Percentiles rank a stretch among this genome's conserved stretches.
These are phyloP conservation scores for Enteromius unitaeniatus DNA, from an alignment of 2,797 vertebrate species.

Conservation along the genomic window DNA sequence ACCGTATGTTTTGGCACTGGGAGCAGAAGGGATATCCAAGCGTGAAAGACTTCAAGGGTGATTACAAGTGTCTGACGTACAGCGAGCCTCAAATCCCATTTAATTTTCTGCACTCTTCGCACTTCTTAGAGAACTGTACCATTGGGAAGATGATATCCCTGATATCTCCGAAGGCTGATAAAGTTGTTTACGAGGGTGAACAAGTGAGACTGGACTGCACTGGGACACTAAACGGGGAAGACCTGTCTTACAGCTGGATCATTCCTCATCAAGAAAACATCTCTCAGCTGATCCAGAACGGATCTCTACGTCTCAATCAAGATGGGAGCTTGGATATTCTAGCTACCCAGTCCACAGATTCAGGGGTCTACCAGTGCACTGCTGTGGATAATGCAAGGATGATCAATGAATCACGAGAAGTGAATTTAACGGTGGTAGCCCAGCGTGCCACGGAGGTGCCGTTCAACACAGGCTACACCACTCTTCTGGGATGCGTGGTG, in stretches of 20 bases:
- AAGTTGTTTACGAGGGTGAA: conserved; percentile 77
- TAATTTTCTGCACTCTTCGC: conserved; percentile 81
- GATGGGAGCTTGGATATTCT: conserved; percentile 90
- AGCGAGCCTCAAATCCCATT: conserved; percentile 78
- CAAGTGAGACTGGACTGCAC: conserved; percentile 84
- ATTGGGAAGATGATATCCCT: conserved; percentile 60
- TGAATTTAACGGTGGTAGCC: conserved; percentile 85
- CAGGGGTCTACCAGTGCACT: conserved; percentile 89
- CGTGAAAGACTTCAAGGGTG: conserved; percentile 80
- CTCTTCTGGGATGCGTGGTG: conserved; percentile 87
- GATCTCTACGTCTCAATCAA: conserved; percentile 77
- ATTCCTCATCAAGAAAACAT: conserved; percentile 85
- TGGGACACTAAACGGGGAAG: conserved; percentile 70
- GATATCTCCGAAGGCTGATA: conserved; percentile 68
- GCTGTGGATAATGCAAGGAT: conserved; percentile 79
- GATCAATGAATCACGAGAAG: conserved; percentile 85
- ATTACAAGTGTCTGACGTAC: conserved; percentile 85
- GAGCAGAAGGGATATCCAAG: conserved; percentile 82
- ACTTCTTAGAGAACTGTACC: conserved; percentile 87
- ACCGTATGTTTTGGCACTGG: conserved; percentile 89
- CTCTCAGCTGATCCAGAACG: conserved; percentile 75
- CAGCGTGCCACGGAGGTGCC: conserved; percentile 69
- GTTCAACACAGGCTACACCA: conserved; percentile 93
- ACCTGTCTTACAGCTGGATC: conserved; percentile 84
- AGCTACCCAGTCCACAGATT: conserved; percentile 77